Evolutionary conservation across 64 coral and sea anemone species (phyloP).

Genomic region (Acropora tenuis): DNA sequence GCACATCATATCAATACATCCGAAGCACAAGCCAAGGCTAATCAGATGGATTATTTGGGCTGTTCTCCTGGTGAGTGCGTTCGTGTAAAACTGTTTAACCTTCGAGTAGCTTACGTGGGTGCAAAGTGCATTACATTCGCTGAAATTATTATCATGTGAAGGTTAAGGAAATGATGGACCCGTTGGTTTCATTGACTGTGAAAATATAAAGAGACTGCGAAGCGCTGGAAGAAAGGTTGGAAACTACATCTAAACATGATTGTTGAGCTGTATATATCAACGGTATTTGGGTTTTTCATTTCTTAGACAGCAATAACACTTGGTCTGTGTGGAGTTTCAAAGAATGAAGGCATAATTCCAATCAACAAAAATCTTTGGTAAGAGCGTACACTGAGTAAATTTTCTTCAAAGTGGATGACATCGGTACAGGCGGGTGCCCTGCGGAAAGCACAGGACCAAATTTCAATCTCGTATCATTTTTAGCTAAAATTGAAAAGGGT

Average conservation of each 20-base stretch:
- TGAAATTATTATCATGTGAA: no score
- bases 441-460: no score
- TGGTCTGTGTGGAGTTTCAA: slow-evolving; percentile 79
- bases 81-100: background rate
- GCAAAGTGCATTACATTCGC: no score
- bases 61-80: slow-evolving; percentile 65
- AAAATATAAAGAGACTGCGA: no score
- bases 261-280: background rate
- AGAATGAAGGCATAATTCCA: slow-evolving; percentile 73
- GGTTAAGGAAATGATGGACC: no score
- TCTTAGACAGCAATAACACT: slow-evolving; percentile 60
- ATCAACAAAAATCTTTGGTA: slow-evolving; percentile 94
- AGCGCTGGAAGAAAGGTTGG: no score
- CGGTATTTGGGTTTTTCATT: background rate
- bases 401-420: background rate
- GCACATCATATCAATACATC: slow-evolving; percentile 74
- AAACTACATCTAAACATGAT: no score
- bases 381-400: background rate
- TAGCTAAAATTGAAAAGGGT: no score
- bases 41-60: slow-evolving; percentile 86
- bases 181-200: no score
- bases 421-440: no score
- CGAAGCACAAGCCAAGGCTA: slow-evolving; percentile 68
- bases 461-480: no score
- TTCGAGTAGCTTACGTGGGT: no score